Conservation (phyloP, 2,888 invertebrate genomes). For the Pachliopta kotzebuea region DNA sequence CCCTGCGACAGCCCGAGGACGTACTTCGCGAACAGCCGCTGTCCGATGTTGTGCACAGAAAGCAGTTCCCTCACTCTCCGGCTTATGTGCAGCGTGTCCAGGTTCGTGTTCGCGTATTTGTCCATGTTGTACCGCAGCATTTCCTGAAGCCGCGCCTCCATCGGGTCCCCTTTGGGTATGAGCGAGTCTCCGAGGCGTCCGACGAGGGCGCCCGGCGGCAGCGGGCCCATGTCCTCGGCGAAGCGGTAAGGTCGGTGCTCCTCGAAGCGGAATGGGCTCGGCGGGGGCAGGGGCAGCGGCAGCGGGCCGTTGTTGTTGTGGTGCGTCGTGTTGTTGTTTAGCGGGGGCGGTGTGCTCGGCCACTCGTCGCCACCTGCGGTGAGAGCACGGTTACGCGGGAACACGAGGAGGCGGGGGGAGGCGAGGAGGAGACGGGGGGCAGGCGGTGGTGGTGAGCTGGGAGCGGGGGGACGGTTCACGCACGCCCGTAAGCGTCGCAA, state of each 20-base stretch:
- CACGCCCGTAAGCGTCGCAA: slow-evolving; percentile 61
- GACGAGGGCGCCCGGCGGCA: slow-evolving; percentile 90
- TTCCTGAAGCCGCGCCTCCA: slow-evolving; percentile 95
- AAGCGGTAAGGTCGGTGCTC: slow-evolving; percentile 91
- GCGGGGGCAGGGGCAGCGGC: slow-evolving; percentile 74
- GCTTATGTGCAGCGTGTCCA: slow-evolving; percentile 97
- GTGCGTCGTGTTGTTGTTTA: slow-evolving; percentile 79
- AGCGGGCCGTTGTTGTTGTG: slow-evolving; percentile 78
- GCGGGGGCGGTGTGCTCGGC: slow-evolving; percentile 74
- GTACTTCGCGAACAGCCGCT: slow-evolving; percentile 98
- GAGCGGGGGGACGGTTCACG: slow-evolving; percentile 48
- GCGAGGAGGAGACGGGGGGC: slow-evolving; percentile 60
- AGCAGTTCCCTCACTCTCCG: slow-evolving; percentile 95
- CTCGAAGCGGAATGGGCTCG: slow-evolving; percentile 88
- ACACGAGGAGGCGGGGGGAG: slow-evolving; percentile 87
- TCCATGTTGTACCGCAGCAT: slow-evolving; percentile 97
- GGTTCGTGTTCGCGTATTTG: slow-evolving; percentile 94
- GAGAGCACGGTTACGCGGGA: slow-evolving; percentile 82
- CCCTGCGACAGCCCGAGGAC: slow-evolving; percentile 98
- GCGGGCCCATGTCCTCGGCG: slow-evolving; percentile 88
- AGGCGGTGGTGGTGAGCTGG: background rate
- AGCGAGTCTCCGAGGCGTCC: slow-evolving; percentile 93
- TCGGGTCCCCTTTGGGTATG: slow-evolving; percentile 95
- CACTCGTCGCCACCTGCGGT: slow-evolving; percentile 77
- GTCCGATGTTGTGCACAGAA: slow-evolving; percentile 98